Percentiles rank a stretch among this genome's conserved stretches.
phyloP scores from a whole-genome alignment of 2,113 vertebrate species.

The Eolophus roseicapilla region DNA sequence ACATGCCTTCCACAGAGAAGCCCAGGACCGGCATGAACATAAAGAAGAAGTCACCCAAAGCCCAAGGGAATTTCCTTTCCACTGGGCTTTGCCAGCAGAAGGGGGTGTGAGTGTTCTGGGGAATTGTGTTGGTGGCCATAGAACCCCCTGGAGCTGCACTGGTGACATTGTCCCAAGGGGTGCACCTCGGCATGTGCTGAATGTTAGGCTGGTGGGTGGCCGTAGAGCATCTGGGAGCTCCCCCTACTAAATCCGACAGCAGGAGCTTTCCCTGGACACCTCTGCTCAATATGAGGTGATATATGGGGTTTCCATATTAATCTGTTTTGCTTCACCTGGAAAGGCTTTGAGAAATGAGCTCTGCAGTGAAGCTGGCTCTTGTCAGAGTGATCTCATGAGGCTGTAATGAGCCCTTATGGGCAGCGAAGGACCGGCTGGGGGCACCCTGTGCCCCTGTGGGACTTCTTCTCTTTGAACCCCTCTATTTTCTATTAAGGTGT shows the following conservation, averaged over 20 bases:
- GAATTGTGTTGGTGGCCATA: neutral
- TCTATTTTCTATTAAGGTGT: neutral
- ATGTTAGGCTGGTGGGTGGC: neutral
- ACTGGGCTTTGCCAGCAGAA: neutral
- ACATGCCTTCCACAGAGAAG: neutral
- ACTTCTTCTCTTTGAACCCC: neutral
- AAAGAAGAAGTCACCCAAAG: neutral
- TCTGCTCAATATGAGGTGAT: neutral
- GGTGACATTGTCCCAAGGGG: neutral
- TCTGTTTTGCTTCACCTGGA: neutral
- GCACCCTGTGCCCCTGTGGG: neutral
- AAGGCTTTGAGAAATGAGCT: neutral
- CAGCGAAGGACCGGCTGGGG: neutral
- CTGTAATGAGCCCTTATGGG: neutral
- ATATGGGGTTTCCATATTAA: neutral
- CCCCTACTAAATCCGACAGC: neutral
- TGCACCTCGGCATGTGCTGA: too few species aligned
- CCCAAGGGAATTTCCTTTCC: neutral
- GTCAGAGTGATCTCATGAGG: neutral
- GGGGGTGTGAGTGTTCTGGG: neutral
- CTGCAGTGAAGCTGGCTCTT: neutral
- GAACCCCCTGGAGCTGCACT: neutral
- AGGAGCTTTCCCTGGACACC: neutral
- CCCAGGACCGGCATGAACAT: neutral
- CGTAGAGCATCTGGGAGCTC: neutral